Evolutionary conservation across 2,113 vertebrate genomes (phyloP).

Genomic region (Poeciliopsis retropinna): DNA sequence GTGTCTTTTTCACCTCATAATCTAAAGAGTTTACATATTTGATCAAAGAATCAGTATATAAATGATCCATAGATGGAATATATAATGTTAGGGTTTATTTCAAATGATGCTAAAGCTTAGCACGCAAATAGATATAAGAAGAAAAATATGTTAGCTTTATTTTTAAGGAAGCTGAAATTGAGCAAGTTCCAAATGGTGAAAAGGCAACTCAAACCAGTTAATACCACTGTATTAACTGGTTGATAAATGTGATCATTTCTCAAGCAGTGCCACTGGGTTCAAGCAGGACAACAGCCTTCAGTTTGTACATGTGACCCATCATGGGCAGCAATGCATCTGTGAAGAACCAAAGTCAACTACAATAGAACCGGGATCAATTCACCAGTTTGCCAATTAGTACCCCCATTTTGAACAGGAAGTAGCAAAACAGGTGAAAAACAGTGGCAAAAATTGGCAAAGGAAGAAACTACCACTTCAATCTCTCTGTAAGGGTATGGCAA

Average conservation of each 20-base stretch:
- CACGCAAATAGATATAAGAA: background rate
- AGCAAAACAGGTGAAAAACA: no score
- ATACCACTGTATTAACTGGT: no score
- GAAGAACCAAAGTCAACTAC: no score
- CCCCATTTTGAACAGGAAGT: background rate
- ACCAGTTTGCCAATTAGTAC: background rate
- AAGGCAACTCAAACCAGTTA: background rate
- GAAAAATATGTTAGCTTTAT: background rate
- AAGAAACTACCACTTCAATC: no score
- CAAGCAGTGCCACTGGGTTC: background rate
- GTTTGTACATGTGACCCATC: no score
- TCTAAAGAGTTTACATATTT: conserved; percentile 2
- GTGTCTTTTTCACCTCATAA: conserved; percentile 3
- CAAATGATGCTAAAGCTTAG: background rate
- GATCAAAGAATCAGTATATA: background rate
- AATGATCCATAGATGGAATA: background rate
- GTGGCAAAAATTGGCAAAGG: no score
- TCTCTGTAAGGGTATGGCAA: no score
- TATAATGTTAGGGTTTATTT: background rate
- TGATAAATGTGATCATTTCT: background rate
- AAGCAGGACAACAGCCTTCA: background rate
- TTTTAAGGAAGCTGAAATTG: no score
- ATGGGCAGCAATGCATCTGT: no score
- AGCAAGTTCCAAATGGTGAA: background rate
- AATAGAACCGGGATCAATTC: no score